Evolutionary conservation across 2,797 vertebrate species (phyloP).

Genomic region (Macroramphosus scolopax): DNA sequence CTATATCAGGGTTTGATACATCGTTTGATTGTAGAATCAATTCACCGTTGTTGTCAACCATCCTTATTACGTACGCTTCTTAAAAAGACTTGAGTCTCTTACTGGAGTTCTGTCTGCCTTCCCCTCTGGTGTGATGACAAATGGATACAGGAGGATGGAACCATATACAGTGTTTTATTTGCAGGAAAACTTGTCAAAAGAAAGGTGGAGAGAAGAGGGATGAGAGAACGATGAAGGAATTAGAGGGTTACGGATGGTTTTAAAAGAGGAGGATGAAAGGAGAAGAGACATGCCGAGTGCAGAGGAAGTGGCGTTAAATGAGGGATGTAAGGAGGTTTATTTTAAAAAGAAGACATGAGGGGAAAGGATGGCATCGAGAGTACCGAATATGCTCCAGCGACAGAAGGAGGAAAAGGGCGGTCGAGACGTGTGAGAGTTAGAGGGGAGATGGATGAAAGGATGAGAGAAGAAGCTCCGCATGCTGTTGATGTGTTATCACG

Average conservation of each 20-base stretch:
- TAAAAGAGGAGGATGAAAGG: slow-evolving; percentile 2
- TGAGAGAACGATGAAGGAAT: neutral
- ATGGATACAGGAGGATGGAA: slow-evolving; percentile 15
- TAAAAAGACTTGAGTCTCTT: too few relatives aligned
- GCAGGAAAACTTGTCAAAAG: slow-evolving; percentile 5
- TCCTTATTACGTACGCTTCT: too few relatives aligned
- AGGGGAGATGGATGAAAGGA: slow-evolving; percentile 48
- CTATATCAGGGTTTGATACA: neutral
- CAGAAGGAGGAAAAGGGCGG: slow-evolving; percentile 7
- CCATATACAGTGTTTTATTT: slow-evolving; percentile 2
- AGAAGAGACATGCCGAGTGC: slow-evolving; percentile 1
- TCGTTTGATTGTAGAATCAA: neutral
- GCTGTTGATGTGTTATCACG: slow-evolving; percentile 52
- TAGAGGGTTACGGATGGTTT: neutral
- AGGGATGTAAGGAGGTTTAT: slow-evolving; percentile 12
- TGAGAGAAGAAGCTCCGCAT: slow-evolving; percentile 23
- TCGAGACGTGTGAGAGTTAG: slow-evolving; percentile 25
- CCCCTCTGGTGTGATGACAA: slow-evolving; percentile 6
- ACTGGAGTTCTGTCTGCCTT: neutral
- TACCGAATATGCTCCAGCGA: slow-evolving; percentile 14
- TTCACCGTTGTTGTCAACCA: neutral
- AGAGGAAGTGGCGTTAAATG: too few relatives aligned
- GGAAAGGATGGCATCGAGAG: slow-evolving; percentile 1
- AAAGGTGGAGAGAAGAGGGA: neutral
- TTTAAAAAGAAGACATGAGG: slow-evolving; percentile 15